A percentile compares a stretch with the other conserved stretches of the same genome.
Evolutionary conservation across 2,888 invertebrate species (phyloP).

Genomic region (Leucoma salicis): DNA sequence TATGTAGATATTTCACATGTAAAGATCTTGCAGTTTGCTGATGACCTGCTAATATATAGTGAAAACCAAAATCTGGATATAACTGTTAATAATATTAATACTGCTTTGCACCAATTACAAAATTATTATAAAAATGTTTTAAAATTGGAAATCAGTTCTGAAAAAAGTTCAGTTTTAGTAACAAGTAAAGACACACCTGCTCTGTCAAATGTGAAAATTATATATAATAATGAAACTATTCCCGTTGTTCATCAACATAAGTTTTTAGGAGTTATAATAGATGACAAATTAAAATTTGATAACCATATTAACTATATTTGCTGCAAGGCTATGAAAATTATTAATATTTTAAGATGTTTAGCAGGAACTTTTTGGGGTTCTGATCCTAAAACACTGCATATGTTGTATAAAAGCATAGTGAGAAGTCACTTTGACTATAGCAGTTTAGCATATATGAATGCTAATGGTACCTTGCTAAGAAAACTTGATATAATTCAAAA

Average conservation of each 20-base stretch:
- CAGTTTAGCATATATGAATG: neutral
- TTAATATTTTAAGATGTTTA: neutral
- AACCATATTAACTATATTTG: neutral
- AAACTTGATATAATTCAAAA: neutral
- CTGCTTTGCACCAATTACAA: neutral
- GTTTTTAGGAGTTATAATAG: neutral
- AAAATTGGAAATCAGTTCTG: neutral
- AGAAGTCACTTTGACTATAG: constrained; percentile 5
- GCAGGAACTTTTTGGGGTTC: neutral
- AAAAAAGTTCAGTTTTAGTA: neutral
- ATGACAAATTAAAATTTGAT: neutral
- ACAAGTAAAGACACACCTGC: neutral
- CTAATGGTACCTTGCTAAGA: neutral
- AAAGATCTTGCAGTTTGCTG: neutral
- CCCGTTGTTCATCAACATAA: neutral
- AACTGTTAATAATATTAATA: neutral
- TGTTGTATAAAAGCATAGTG: neutral
- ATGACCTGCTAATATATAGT: neutral
- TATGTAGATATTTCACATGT: neutral
- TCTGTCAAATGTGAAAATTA: neutral
- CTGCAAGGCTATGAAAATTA: neutral
- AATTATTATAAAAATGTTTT: neutral
- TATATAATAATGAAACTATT: neutral
- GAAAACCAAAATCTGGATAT: neutral
- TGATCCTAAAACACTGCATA: neutral